Evolutionary conservation across 2,888 invertebrate species (phyloP).

Genomic region (Eupsilia transversa): DNA sequence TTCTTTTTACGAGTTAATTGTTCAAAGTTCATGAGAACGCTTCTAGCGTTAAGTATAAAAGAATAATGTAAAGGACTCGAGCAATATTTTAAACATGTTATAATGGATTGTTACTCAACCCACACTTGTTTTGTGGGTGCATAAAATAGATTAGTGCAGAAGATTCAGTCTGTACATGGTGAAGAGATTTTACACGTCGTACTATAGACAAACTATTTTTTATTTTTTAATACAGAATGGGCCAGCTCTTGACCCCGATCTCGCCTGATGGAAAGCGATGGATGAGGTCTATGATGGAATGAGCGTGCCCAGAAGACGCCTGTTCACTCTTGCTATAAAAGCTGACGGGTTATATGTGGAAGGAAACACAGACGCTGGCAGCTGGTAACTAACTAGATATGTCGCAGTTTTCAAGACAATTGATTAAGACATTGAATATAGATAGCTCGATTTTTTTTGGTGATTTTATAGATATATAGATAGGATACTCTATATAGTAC

Average conservation of each 20-base stretch:
- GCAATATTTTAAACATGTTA: slow-evolving; percentile 14
- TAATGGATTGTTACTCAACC: slow-evolving; percentile 22
- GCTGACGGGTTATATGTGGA: too few relatives aligned
- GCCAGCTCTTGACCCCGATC: too few relatives aligned
- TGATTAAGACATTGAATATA: not conserved
- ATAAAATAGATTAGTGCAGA: not conserved
- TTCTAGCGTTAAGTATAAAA: slow-evolving; percentile 15
- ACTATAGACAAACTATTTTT: too few relatives aligned
- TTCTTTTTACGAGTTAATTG: slow-evolving; percentile 43
- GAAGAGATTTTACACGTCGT: not conserved
- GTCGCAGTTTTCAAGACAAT: not conserved
- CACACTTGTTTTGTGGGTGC: not conserved
- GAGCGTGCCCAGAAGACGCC: too few relatives aligned
- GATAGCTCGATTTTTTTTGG: not conserved
- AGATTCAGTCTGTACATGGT: slow-evolving; percentile 8
- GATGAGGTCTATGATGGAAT: too few relatives aligned
- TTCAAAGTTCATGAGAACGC: slow-evolving; percentile 24
- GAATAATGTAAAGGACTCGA: slow-evolving; percentile 16
- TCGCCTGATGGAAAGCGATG: too few relatives aligned
- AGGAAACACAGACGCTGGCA: too few relatives aligned
- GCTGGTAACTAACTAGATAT: not conserved
- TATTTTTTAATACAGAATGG: too few relatives aligned
- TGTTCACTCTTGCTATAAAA: too few relatives aligned
- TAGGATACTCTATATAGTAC: too few relatives aligned
- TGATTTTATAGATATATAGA: too few relatives aligned